These are phyloP conservation scores for Chrysolina americana DNA, from an alignment of 2,888 invertebrate genomes.

Conservation along the genomic window DNA sequence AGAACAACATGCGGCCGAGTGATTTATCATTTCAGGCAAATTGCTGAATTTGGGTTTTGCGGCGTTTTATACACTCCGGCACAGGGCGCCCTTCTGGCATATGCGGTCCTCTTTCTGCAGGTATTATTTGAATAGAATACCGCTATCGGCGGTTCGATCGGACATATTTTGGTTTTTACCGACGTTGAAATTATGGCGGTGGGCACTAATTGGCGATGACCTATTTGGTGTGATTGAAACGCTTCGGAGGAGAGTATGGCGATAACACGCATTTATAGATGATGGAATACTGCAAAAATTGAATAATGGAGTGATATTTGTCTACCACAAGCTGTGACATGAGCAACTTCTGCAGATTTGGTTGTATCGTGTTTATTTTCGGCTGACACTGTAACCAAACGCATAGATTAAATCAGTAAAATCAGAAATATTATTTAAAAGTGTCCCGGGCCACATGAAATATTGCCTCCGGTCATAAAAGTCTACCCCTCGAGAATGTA, in stretches of 20 bases:
- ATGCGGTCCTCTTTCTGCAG: conserved; percentile 37
- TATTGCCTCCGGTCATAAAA: too few relatives aligned
- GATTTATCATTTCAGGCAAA: conserved; percentile 69
- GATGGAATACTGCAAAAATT: too few relatives aligned
- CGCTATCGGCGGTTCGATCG: conserved; percentile 2
- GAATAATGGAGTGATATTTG: too few relatives aligned
- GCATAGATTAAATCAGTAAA: too few relatives aligned
- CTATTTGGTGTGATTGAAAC: background rate
- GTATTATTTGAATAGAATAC: conserved; percentile 42
- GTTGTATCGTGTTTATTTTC: too few relatives aligned
- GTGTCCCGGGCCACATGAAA: too few relatives aligned
- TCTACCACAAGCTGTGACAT: too few relatives aligned
- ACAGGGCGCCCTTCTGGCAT: conserved; percentile 14
- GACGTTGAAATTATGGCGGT: background rate
- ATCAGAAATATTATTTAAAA: too few relatives aligned
- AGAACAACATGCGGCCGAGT: conserved; percentile 67
- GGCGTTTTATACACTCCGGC: conserved; percentile 63
- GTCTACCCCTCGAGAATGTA: too few relatives aligned
- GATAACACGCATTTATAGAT: background rate
- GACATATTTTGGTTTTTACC: background rate
- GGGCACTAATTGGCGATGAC: background rate
- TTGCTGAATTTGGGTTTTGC: conserved; percentile 69
- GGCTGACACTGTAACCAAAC: too few relatives aligned
- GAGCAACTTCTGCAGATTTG: too few relatives aligned
- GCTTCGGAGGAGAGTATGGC: background rate